Percentiles rank a stretch among this genome's conserved stretches.
Conservation (phyloP, 2,888 invertebrate genomes). For the Boloria euphrosyne region DNA sequence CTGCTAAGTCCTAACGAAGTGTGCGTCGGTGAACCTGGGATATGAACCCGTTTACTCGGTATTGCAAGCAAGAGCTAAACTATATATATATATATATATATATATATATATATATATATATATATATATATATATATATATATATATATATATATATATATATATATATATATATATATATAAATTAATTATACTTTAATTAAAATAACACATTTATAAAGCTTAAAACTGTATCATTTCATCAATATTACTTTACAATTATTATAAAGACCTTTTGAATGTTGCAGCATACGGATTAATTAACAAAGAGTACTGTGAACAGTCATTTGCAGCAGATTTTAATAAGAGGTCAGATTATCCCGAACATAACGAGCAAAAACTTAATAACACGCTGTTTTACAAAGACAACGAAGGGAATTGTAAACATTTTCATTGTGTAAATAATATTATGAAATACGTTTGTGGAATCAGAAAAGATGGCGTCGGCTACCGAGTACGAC, state of each 20-base stretch:
- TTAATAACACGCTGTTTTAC: constrained; percentile 17
- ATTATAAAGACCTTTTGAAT: constrained; percentile 22
- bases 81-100: too few relatives aligned
- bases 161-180: too few relatives aligned
- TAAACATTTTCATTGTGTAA: constrained; percentile 30
- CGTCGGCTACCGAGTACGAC: constrained; percentile 55
- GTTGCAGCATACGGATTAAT: constrained; percentile 54
- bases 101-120: too few relatives aligned
- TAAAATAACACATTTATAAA: background rate
- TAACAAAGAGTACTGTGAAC: constrained; percentile 54
- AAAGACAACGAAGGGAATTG: constrained; percentile 4
- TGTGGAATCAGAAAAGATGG: constrained; percentile 61
- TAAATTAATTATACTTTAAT: too few relatives aligned
- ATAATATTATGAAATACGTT: constrained; percentile 38
- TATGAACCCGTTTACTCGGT: too few relatives aligned
- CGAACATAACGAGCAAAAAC: constrained; percentile 13
- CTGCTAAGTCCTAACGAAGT: too few relatives aligned
- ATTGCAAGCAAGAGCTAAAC: too few relatives aligned
- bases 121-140: too few relatives aligned
- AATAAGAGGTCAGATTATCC: constrained; percentile 24
- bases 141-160: too few relatives aligned
- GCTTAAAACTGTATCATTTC: background rate
- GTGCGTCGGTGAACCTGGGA: too few relatives aligned
- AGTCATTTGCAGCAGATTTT: constrained; percentile 38
- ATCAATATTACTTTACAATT: background rate